Base-by-base conservation (phyloP, 2,797 vertebrate species). In the Petrocephalus schoutedeni region DNA sequence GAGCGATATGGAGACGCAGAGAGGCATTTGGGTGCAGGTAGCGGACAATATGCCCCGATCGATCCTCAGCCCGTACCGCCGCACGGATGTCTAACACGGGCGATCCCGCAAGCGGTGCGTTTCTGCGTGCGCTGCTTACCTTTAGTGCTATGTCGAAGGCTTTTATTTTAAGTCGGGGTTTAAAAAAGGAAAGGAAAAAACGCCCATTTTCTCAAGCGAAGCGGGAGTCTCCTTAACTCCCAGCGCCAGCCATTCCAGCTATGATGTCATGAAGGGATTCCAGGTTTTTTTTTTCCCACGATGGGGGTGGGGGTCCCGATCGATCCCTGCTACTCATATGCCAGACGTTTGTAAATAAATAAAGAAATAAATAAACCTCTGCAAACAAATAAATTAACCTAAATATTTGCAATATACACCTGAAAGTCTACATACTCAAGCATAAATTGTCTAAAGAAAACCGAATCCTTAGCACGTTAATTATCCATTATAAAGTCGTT, bases 201-300 rank as follows among this genome's bases (percentile, higher is more conserved):
- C 87, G 85, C 67, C 85, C 41, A 56, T 89, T 61, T 77, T 77
- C 84, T 86, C 21, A 49, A 71, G 6, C 10, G 64, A 19, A 58
- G 21, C 53, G 4, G 83, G 9, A 84, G 54, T 84, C 49, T 83
- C 74, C 51, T 59, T 12, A 58, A 59, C 87, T 58, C 87, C 56
- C n/a, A 83, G 49, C 64, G 32, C 67, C 85, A 57, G 88, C 85
- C 32, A 59, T 82, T 61, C 56, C 36, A 61, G 32, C 67, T 87
- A 86, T 87, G 88, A 89, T 82, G 88, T 89, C 88, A 89, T 61
- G 53, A 56, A 45, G 88, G 88, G 85, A 89, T 89, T 89, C 88
- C 88, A 80, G 88, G 14, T 77, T 51, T 84, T 77, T 84, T 77
- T 54, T 74, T 67, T 89, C 88, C 85, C 88, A 86, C 51, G 85